Evolutionary conservation across 2,113 vertebrate species (phyloP).

Genomic region (Onychostoma macrolepis): DNA sequence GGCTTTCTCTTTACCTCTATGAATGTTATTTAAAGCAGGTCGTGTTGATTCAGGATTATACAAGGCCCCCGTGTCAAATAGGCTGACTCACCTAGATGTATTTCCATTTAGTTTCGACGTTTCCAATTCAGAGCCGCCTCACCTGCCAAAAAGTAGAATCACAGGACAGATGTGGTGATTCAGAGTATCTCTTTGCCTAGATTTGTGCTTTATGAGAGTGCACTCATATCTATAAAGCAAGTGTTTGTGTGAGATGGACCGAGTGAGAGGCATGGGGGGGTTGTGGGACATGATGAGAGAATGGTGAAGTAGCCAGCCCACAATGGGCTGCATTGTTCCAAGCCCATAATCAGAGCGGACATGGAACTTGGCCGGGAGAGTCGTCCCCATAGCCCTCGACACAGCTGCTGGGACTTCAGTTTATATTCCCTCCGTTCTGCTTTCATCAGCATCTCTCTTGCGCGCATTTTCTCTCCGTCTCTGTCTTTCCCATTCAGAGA

Average conservation of each 20-base stretch:
- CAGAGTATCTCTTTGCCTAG: conserved; percentile 53
- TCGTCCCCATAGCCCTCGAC: conserved; percentile 73
- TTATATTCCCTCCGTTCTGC: conserved; percentile 65
- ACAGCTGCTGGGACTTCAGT: conserved; percentile 74
- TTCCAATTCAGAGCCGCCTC: conserved; percentile 8
- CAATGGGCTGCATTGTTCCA: conserved; percentile 79
- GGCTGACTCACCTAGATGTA: conserved; percentile 39
- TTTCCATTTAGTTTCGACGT: conserved; percentile 34
- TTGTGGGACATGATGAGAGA: conserved; percentile 56
- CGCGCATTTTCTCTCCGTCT: conserved; percentile 36
- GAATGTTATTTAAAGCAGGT: conserved; percentile 44
- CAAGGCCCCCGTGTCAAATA: conserved; percentile 18
- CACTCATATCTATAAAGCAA: conserved; percentile 19
- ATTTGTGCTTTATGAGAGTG: conserved; percentile 44
- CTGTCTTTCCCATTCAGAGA: conserved; percentile 52
- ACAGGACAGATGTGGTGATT: conserved; percentile 42
- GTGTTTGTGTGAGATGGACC: conserved; percentile 37
- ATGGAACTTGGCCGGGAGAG: conserved; percentile 74
- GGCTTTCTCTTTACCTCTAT: conserved; percentile 13
- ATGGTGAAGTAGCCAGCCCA: conserved; percentile 63
- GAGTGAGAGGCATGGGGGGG: conserved; percentile 17
- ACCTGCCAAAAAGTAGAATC: conserved; percentile 11
- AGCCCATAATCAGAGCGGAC: conserved; percentile 76
- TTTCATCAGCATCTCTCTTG: conserved; percentile 61
- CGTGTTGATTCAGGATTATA: conserved; percentile 42